Conservation (phyloP, 1,140 invertebrate species). For the Leptinotarsa texana region DNA sequence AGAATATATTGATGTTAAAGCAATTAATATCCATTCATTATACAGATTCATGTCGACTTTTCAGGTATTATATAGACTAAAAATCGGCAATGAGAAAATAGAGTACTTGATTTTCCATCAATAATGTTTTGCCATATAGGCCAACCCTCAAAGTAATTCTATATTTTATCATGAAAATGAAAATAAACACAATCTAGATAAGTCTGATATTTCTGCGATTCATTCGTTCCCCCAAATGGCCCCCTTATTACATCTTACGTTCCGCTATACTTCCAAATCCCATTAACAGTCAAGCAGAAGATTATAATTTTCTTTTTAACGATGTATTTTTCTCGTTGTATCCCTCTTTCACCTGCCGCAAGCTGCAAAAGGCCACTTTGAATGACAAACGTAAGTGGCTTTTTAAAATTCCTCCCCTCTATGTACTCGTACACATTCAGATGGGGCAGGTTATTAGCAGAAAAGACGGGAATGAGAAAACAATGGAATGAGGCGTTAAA, state of each 20-base stretch:
- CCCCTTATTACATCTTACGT: neutral
- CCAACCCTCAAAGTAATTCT: too few relatives aligned
- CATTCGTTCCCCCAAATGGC: neutral
- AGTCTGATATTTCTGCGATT: neutral
- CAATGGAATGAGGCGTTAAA: constrained; percentile 38
- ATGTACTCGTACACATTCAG: constrained; percentile 34
- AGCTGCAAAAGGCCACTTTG: constrained; percentile 37
- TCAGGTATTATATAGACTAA: too few relatives aligned
- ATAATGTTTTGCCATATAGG: too few relatives aligned
- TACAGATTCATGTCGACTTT: too few relatives aligned
- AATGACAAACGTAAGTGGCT: constrained; percentile 47
- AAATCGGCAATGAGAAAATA: too few relatives aligned
- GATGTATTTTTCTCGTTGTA: constrained; percentile 18
- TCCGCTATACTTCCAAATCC: constrained; percentile 12
- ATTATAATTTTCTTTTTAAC: constrained; percentile 31
- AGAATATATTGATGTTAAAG: too few relatives aligned
- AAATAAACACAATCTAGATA: neutral
- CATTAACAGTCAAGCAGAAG: constrained; percentile 27
- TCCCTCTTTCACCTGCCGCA: constrained; percentile 24
- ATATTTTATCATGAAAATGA: too few relatives aligned
- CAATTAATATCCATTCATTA: too few relatives aligned
- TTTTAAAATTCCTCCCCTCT: constrained; percentile 42
- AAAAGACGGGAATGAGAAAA: constrained; percentile 43
- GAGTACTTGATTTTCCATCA: too few relatives aligned
- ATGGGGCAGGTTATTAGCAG: constrained; percentile 39